A percentile compares a stretch with the other conserved stretches of the same genome.
Conservation (phyloP, 2,888 invertebrate genomes). For the Hyalella azteca region DNA sequence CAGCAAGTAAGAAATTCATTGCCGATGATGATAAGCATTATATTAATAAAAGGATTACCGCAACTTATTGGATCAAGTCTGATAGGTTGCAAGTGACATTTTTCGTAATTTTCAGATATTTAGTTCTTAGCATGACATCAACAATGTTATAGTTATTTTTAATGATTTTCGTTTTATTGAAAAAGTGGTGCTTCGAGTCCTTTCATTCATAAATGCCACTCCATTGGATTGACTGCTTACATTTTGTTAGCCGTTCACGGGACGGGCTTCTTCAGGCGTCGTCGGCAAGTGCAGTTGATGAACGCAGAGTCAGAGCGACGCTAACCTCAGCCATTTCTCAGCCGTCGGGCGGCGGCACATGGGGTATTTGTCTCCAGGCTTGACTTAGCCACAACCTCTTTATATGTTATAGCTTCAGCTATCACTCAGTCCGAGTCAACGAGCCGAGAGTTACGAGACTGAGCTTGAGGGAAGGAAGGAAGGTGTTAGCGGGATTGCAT, state of each 20-base stretch:
- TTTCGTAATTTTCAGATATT: too few relatives aligned
- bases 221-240: constrained; percentile 1
- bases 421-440: constrained; percentile 35
- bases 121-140: too few relatives aligned
- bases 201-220: too few relatives aligned
- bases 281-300: constrained; percentile 32
- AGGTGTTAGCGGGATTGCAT: constrained; percentile 4
- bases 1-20: too few relatives aligned
- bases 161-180: too few relatives aligned
- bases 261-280: constrained; percentile 21
- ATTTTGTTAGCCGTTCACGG: neutral
- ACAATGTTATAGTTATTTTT: too few relatives aligned
- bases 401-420: constrained; percentile 38
- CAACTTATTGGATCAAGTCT: too few relatives aligned
- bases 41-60: too few relatives aligned
- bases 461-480: neutral
- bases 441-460: neutral
- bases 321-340: constrained; percentile 43
- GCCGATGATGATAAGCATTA: too few relatives aligned
- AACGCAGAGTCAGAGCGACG: constrained; percentile 5
- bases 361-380: constrained; percentile 39
- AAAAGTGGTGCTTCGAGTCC: too few relatives aligned
- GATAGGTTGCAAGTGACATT: too few relatives aligned
- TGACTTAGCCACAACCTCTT: constrained; percentile 39
- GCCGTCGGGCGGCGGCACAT: constrained; percentile 18